Evolutionary conservation across 2,888 invertebrate genomes (phyloP), one percentile per base, ranked within the genome.

Genomic region (Seladonia tumulorum): DNA sequence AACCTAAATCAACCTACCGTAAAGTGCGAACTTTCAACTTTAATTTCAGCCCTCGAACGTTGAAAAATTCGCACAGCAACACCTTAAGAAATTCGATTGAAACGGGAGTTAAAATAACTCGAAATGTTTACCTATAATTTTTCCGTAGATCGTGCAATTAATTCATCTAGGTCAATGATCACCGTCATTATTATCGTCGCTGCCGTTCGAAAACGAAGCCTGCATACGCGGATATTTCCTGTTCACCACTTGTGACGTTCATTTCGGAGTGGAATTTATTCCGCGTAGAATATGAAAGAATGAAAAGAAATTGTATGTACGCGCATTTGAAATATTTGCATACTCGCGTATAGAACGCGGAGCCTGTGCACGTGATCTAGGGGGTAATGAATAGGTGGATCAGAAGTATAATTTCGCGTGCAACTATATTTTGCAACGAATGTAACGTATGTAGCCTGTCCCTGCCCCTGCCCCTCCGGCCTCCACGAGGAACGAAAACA

Each of bases 301-400:
- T 70, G 70, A 70, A 29, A 25, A 47, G 72, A 25, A 72, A 42
- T 72, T 72, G 42, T 47, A 47, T 47, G 72, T 72, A 29, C 72
- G 25, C 72, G 72, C 72, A 72, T 72, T 42, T 45, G n/a, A 70
- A 70, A 70, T 70, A 70, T 70, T 70, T 42, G 39, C 42, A 42
- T 70, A n/a, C 42, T 0, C 68, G 42, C 2, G n/a, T 70, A 70
- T n/a, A n/a, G 42, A 22, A 70, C 42, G 70, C 68, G 42, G 42
- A 42, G 42, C 0, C 22, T 39, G 70, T 70, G 14, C 25, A 68
- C n/a, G 39, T 57, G 57, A 42, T 76, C 49, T 35, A 57, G 16
- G 53, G 29, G 53, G n/a, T 47, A 47, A 82, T 35, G 72, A 83
- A 82, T 79, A 45, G 39, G 45, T 25, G 49, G 35, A 66, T 68